phyloP scores from a whole-genome alignment of 2,888 invertebrate genomes.

The Seladonia tumulorum region DNA sequence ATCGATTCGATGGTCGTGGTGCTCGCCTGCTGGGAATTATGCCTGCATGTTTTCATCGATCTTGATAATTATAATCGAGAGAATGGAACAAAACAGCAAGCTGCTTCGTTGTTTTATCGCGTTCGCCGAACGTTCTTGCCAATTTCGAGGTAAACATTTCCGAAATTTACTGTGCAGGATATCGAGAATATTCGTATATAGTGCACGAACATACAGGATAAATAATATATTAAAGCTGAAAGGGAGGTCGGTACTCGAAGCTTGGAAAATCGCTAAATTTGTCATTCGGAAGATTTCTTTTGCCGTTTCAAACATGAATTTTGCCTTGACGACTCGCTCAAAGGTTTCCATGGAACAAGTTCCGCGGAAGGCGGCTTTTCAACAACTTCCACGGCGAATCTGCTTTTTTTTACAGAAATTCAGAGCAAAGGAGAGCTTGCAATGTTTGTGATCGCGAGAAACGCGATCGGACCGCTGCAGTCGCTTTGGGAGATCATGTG shows the following conservation, averaged over 20 bases:
- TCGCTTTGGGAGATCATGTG: background rate
- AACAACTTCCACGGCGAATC: background rate
- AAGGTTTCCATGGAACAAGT: background rate
- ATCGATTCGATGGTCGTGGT: background rate
- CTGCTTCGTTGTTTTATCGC: background rate
- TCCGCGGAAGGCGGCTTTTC: background rate
- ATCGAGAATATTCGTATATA: background rate
- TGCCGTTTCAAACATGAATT: constrained; percentile 3
- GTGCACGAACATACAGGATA: too few species aligned
- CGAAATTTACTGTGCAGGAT: background rate
- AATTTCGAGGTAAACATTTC: background rate
- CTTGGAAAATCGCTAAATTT: background rate
- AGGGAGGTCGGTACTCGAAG: background rate
- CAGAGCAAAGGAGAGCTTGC: background rate
- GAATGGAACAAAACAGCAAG: background rate
- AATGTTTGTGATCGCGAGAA: background rate
- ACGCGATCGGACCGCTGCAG: background rate
- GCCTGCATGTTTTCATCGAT: background rate
- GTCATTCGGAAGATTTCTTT: background rate
- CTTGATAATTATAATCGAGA: background rate
- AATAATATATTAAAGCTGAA: background rate
- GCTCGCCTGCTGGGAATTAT: background rate
- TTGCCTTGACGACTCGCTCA: background rate
- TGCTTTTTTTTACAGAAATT: constrained; percentile 1
- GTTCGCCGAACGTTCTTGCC: background rate